Evolutionary conservation across 2,113 vertebrate genomes (phyloP).

Genomic region (Melanocharis versteri): DNA sequence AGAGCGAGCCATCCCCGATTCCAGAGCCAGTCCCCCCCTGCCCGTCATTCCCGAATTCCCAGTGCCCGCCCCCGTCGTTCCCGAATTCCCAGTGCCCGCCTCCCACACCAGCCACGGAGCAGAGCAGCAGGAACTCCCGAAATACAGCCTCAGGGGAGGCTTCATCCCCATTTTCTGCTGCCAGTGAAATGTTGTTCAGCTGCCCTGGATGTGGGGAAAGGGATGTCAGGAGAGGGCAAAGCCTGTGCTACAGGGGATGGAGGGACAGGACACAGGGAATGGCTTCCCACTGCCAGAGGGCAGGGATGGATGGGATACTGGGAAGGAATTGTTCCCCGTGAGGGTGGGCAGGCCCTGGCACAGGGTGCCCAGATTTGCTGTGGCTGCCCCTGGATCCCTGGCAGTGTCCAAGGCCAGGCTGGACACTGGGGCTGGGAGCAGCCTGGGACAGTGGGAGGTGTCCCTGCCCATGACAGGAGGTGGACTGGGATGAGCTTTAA

Average conservation of each 20-base stretch:
- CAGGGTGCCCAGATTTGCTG: background rate
- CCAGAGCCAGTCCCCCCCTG: rapidly evolving
- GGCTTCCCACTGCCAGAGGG: background rate
- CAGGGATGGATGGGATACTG: background rate
- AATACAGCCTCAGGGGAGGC: rapidly evolving
- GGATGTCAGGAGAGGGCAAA: background rate
- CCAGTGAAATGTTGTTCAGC: background rate
- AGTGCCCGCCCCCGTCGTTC: background rate
- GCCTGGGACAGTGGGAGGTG: background rate
- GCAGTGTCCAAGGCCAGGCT: background rate
- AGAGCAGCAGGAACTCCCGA: background rate
- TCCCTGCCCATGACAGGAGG: background rate
- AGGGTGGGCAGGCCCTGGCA: background rate
- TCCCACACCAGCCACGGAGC: rapidly evolving
- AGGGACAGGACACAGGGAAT: background rate
- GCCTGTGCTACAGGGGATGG: background rate
- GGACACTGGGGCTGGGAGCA: background rate
- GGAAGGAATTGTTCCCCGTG: background rate
- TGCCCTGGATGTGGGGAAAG: background rate
- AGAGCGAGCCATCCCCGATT: rapidly evolving
- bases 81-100: background rate
- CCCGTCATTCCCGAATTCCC: rapidly evolving
- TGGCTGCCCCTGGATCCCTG: background rate
- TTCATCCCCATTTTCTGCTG: background rate
- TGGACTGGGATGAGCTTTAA: rapidly evolving